phyloP scores from a whole-genome alignment of 2,113 vertebrate genomes.

The Channa argus region DNA sequence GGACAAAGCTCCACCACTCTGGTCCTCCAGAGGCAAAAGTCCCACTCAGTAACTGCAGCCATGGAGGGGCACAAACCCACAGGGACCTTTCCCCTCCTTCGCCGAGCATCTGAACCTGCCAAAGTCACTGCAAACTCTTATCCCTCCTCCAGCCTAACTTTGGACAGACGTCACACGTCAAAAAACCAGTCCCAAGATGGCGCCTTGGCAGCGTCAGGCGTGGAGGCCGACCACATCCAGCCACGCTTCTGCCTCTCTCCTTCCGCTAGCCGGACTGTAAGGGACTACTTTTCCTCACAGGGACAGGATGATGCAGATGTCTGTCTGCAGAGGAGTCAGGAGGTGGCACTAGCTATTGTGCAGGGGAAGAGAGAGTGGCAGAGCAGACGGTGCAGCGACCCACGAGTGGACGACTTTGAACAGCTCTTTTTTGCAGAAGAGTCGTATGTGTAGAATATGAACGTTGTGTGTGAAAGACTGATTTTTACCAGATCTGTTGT shows the following conservation, averaged over 20 bases:
- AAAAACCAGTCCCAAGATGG: constrained; percentile 29
- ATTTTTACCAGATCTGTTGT: constrained; percentile 18
- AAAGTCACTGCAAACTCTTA: not conserved
- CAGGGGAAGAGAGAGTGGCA: constrained; percentile 81
- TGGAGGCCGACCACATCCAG: constrained; percentile 45
- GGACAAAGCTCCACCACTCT: constrained; percentile 76
- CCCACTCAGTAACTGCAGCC: constrained; percentile 48
- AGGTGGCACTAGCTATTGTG: constrained; percentile 75
- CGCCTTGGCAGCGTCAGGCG: constrained; percentile 47
- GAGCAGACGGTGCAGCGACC: constrained; percentile 81
- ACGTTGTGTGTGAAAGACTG: constrained; percentile 26
- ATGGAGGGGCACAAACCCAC: constrained; percentile 34
- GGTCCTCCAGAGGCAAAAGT: constrained; percentile 68
- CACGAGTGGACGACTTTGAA: constrained; percentile 84
- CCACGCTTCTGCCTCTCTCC: constrained; percentile 68
- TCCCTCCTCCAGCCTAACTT: constrained; percentile 14
- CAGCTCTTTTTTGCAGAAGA: constrained; percentile 87
- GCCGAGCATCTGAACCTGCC: constrained; percentile 62
- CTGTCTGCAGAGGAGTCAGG: constrained; percentile 71
- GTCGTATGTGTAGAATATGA: constrained; percentile 75
- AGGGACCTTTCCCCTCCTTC: constrained; percentile 51
- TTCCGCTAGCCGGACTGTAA: constrained; percentile 64
- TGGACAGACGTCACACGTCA: constrained; percentile 35
- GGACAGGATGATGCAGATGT: constrained; percentile 64
- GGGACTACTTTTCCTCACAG: constrained; percentile 75